Base-by-base conservation (phyloP, 1,140 invertebrate species). In the Metaphire vulgaris region DNA sequence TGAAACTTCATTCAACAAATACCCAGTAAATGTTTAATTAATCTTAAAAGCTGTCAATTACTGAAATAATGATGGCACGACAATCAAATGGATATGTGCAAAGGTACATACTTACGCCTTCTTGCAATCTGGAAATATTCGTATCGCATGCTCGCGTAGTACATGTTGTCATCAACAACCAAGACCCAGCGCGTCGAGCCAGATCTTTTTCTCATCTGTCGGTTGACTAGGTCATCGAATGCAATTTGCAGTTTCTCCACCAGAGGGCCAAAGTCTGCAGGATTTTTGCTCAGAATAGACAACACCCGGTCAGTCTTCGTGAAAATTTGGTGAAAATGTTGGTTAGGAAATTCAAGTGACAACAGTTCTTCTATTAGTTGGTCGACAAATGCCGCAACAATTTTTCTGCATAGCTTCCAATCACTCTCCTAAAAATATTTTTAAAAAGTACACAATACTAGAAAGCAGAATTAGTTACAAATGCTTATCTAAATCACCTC, bases 91-190 rank as follows among this genome's bases (percentile, higher is more conserved):
- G n/a, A n/a, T n/a, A n/a, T n/a, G 41, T 56, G 6, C 41, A 56
- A 21, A 6, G 6, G 21, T 69, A 69, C 72, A n/a, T 68, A 81
- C 79, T 78, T 79, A 85, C 83, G 78, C 76, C 82, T 83, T 76
- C 83, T 83, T 1, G 88, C 86, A 33, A 89, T 76, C 81, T 88
- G 87, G 78, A 83, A 89, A 81, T 85, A 88, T 67, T 87, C 84
- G 81, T 89, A 87, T 74, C 88, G 81, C 88, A 89, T 89, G 79
- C 88, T 88, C 68, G 83, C 81, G 79, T 89, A 89, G 80, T 89
- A 89, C 83, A 89, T 88, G 81, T 89, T 89, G 81, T 89, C 88
- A 83, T 89, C 88, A 64, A 86, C 79, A 33, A 89, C 79, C 56
- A 88, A 77, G 56, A 88, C 80, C 41, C 41, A 56, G 41, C 41